phyloP scores from a whole-genome alignment of 2,113 vertebrate genomes.

The Oryzias celebensis region DNA sequence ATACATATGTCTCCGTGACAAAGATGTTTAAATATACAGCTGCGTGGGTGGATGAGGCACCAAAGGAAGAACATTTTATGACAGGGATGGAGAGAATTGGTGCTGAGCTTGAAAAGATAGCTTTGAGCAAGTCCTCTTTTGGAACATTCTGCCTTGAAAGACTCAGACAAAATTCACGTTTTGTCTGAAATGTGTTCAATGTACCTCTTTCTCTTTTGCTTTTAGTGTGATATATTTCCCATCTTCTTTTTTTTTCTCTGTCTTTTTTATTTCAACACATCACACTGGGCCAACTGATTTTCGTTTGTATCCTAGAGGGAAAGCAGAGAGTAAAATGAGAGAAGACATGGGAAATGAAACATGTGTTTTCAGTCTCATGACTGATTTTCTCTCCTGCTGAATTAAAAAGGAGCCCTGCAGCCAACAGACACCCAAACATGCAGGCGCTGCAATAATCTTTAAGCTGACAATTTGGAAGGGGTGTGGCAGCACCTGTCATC shows the following conservation, averaged over 20 bases:
- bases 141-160: background rate
- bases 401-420: conserved; percentile 57
- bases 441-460: conserved; percentile 24
- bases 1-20: conserved; percentile 13
- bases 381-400: conserved; percentile 47
- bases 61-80: conserved; percentile 18
- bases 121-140: conserved; percentile 26
- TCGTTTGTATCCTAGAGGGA: conserved; percentile 49
- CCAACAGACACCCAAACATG: conserved; percentile 43
- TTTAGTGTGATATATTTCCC: background rate
- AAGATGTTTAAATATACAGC: conserved; percentile 48
- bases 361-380: conserved; percentile 65
- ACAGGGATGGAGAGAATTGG: conserved; percentile 8
- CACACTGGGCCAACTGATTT: conserved; percentile 53
- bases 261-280: conserved; percentile 33
- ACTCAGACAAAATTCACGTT: no score
- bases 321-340: conserved; percentile 28
- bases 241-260: conserved; percentile 8
- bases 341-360: conserved; percentile 47
- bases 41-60: conserved; percentile 50
- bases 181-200: no score
- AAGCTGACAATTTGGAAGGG: conserved; percentile 26
- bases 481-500: conserved; percentile 36
- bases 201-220: background rate
- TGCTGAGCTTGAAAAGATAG: background rate